Evolutionary conservation across 2,888 invertebrate genomes (phyloP).

Genomic region (Cheilosia impressa): DNA sequence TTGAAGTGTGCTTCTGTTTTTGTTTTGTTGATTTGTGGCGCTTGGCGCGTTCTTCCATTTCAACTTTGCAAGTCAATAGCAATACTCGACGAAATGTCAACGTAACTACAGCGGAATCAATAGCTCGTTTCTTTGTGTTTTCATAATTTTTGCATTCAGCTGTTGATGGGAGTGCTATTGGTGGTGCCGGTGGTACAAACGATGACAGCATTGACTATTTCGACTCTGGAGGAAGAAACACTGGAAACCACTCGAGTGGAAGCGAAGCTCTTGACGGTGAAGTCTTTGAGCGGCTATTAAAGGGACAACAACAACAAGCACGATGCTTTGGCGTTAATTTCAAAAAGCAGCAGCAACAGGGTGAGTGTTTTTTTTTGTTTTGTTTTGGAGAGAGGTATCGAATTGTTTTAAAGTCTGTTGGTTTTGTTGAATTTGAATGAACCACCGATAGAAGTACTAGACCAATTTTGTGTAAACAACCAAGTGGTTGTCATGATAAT

Average conservation of each 20-base stretch:
- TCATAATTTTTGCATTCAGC: conserved; percentile 59
- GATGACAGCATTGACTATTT: conserved; percentile 24
- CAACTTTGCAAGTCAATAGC: conserved; percentile 19
- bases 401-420: conserved; percentile 10
- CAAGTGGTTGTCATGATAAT: conserved; percentile 13
- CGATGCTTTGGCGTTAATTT: conserved; percentile 43
- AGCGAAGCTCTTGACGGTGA: conserved; percentile 63
- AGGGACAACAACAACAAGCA: conserved; percentile 48
- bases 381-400: not conserved
- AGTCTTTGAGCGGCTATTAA: conserved; percentile 57
- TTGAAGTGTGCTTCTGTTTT: conserved; percentile 39
- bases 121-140: conserved; percentile 32
- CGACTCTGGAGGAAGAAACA: conserved; percentile 5
- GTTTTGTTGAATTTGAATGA: conserved; percentile 22
- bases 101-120: conserved; percentile 31
- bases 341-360: conserved; percentile 39
- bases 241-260: conserved; percentile 56
- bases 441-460: not conserved
- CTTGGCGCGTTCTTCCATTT: conserved; percentile 5
- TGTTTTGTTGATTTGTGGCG: conserved; percentile 20
- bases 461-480: not conserved
- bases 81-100: conserved; percentile 41
- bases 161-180: not conserved
- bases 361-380: conserved; percentile 41
- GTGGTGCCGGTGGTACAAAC: not conserved